Evolutionary conservation across 2,888 invertebrate genomes (phyloP), one percentile per base, ranked within the genome.

Genomic region (Marasmarcha lunaedactyla): DNA sequence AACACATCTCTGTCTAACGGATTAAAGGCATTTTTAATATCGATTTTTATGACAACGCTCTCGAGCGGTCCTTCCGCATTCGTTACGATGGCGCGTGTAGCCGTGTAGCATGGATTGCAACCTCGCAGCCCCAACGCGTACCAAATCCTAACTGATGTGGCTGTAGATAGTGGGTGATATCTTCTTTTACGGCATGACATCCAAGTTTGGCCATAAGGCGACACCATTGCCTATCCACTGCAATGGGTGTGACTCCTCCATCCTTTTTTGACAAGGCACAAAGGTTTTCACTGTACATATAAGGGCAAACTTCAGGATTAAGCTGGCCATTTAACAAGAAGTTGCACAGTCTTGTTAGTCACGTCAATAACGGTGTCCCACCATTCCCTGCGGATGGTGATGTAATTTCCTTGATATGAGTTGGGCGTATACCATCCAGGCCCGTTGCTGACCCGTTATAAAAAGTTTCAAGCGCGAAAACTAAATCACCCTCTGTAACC

Each of bases 361-460:
- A 20, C 15, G 35, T 20, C 1, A 41, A 3, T 1, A 36, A 20
- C 1, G 25, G 35, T 3, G 15, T 14, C 1, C 38, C 39, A 14
- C 37, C 37, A 20, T 37, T 10, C 5, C 39, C 37, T 2, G 37
- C 39, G 1, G 37, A 30, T 26, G 9, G 1, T 35, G 27, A 1
- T 15, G 27, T 4, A 33, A 13, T n/a, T 38, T 37, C 13, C 40
- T 40, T 45, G 1, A 45, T 30, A 12, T 43, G 43, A 12, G 25
- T 14, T 1, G 43, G 45, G 1, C 45, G 41, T 0, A 45, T 1
- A 1, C 45, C 43, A 35, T 45, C 45, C 7, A 42, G 14, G 1
- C 45, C 45, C 1, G 45, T 10, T 1, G 43, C 46, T 1, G 46
- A 43, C 1, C 42, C 38, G n/a, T 14, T 39, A 15, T 46, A 14